Evolutionary conservation across 2,888 invertebrate genomes (phyloP), one percentile per base, ranked within the genome.

Genomic region (Tetramorium bicarinatum): DNA sequence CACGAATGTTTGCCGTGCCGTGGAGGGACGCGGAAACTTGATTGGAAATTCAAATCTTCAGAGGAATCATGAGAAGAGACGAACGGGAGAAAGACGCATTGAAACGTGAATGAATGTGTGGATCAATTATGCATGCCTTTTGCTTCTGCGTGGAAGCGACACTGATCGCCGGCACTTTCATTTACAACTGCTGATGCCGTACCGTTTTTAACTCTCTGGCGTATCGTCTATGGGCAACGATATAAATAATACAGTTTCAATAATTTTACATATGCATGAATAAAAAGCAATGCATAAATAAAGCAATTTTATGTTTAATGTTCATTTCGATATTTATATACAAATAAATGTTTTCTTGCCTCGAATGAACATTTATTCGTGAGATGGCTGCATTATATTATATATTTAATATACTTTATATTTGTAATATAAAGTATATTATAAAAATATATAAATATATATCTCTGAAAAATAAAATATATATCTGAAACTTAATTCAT

Each of bases 21-120:
- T 44, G 41, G n/a, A 29, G 21, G n/a, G 41, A 49, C 15, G 9
- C 44, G 34, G 21, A 86, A 71, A 62, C 79, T 67, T 83, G 79
- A 87, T 90, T 90, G 87, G 87, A 90, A 90, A 90, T 90, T 90
- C 82, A 91, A 91, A 90, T 90, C 84, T 85, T 64, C 69, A 47
- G 18, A 54, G 41, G 81, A 85, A 88, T 86, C 82, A 85, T 34
- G 82, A 83, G 72, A 44, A 76, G 64, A 74, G 64, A 72, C 34
- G 47, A 71, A 34, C 25, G 61, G 47, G 83, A 85, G 79, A 87
- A 81, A 85, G 80, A 87, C 25, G 74, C 77, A 67, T 56, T 34
- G 61, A 88, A 88, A 88, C 91, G 91, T 91, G 91, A 90, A 82
- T 88, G 91, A 89, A 91, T 91, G 91, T 75, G 80, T 80, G 41